Conservation (phyloP, 2,888 invertebrate species). For the Sicus ferrugineus region DNA sequence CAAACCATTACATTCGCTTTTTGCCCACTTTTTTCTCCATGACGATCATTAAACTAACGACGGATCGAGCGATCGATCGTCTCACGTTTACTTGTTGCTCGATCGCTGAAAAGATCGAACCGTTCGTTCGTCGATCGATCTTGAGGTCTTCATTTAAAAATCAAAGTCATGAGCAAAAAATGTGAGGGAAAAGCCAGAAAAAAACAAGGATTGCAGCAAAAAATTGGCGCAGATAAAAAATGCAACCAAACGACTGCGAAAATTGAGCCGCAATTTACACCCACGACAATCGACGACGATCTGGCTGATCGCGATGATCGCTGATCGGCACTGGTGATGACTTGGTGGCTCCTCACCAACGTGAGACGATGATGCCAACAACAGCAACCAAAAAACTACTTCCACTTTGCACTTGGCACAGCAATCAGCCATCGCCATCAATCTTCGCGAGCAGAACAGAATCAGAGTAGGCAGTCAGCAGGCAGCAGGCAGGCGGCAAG, state of each 20-base stretch:
- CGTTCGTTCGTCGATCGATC: constrained; percentile 6
- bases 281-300: constrained; percentile 43
- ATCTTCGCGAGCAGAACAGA: constrained; percentile 31
- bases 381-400: constrained; percentile 18
- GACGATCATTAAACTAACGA: neutral
- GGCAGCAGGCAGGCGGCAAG: too few relatives aligned
- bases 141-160: constrained; percentile 31
- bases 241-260: constrained; percentile 27
- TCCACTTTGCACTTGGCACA: neutral
- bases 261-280: constrained; percentile 49
- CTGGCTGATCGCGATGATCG: constrained; percentile 16
- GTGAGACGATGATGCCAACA: constrained; percentile 31
- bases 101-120: constrained; percentile 5
- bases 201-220: neutral
- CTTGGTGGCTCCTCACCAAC: constrained; percentile 9
- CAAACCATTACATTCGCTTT: neutral
- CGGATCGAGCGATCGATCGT: neutral
- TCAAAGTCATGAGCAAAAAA: neutral
- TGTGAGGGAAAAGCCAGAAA: neutral
- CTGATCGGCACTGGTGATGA: constrained; percentile 29
- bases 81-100: neutral
- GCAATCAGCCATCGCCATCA: constrained; percentile 37
- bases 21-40: neutral
- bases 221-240: neutral
- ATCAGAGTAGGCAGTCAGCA: constrained; percentile 24